Conservation (phyloP, 2,113 vertebrate species). For the Hucho hucho region DNA sequence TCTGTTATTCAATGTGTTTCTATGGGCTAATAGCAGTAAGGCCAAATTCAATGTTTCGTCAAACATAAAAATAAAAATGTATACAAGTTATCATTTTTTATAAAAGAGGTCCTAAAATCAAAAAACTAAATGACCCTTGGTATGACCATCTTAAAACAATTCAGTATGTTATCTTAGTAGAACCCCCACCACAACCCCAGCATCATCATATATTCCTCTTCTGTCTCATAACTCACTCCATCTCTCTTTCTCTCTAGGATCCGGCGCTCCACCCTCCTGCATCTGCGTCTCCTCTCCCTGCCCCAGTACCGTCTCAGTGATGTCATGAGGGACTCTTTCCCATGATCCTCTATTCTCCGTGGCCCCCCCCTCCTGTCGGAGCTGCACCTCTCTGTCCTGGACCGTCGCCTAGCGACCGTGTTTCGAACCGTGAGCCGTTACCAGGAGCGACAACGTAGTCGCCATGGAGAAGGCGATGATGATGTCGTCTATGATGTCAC, state of each 20-base stretch:
- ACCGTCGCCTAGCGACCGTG: constrained; percentile 66
- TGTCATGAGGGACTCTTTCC: constrained; percentile 73
- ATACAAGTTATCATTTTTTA: no score
- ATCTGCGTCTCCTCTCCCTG: constrained; percentile 72
- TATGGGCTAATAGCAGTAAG: no score
- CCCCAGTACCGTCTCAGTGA: constrained; percentile 71
- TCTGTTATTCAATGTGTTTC: no score
- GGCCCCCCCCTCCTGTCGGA: constrained; percentile 66
- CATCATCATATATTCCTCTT: no score
- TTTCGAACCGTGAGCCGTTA: constrained; percentile 54
- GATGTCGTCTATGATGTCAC: not conserved
- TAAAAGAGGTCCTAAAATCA: no score
- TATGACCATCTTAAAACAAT: no score
- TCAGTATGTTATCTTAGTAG: no score
- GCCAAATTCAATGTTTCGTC: no score
- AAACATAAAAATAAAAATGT: no score
- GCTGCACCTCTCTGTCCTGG: constrained; percentile 69
- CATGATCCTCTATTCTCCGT: constrained; percentile 63
- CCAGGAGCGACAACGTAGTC: constrained; percentile 23
- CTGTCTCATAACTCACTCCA: not conserved
- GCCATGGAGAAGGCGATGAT: not conserved
- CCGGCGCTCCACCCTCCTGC: constrained; percentile 75
- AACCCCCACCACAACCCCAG: no score
- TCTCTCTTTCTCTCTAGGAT: constrained; percentile 60
- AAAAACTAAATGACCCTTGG: no score